A percentile compares a stretch with the other conserved stretches of the same genome.
Evolutionary conservation across 2,888 invertebrate species (phyloP).

Genomic region (Hofmannophila pseudospretella): DNA sequence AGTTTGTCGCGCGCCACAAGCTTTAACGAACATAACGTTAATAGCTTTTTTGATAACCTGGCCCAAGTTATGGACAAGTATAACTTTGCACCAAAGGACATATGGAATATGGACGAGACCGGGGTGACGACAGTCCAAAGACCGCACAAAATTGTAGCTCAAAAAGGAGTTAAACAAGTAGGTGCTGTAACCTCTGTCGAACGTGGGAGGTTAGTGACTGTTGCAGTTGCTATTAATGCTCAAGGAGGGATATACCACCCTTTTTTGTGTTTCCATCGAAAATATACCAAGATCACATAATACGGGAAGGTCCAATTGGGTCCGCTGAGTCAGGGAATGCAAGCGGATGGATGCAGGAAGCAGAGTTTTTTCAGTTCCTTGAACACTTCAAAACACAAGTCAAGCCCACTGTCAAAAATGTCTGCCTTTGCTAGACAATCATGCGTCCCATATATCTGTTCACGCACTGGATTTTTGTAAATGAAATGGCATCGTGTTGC

Average conservation of each 20-base stretch:
- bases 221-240: slow-evolving; percentile 16
- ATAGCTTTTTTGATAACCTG: slow-evolving; percentile 16
- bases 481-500: too few relatives aligned
- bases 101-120: slow-evolving; percentile 28
- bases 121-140: slow-evolving; percentile 24
- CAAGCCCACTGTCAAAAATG: background rate
- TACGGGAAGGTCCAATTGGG: background rate
- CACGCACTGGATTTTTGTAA: too few relatives aligned
- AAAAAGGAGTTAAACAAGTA: slow-evolving; percentile 20
- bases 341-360: background rate
- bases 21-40: slow-evolving; percentile 13
- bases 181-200: slow-evolving; percentile 19
- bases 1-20: slow-evolving; percentile 9
- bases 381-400: background rate
- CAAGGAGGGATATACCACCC: slow-evolving; percentile 14
- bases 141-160: slow-evolving; percentile 20
- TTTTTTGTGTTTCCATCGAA: slow-evolving; percentile 24
- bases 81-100: slow-evolving; percentile 16
- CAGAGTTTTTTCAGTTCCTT: background rate
- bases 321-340: background rate
- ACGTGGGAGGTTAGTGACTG: slow-evolving; percentile 20
- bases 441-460: background rate
- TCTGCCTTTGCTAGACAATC: background rate
- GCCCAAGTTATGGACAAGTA: slow-evolving; percentile 11
- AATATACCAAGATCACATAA: background rate